Evolutionary conservation across 2,113 vertebrate species (phyloP), one percentile per base, ranked within the genome.

Genomic region (Poeciliopsis retropinna): DNA sequence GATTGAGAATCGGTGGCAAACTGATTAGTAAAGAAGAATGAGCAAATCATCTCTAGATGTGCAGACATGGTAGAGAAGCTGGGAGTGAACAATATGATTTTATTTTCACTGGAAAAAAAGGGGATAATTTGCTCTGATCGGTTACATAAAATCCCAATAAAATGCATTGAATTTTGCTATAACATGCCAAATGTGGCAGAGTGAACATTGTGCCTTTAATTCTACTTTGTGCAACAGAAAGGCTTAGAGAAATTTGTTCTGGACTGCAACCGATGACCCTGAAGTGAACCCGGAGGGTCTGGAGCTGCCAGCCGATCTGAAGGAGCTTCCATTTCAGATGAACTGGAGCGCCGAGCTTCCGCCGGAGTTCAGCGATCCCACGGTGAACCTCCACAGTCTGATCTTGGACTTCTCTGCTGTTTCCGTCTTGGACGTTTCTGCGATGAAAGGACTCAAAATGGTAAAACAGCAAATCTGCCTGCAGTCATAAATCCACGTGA

Each of bases 331-430:
- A 4, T 73, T 96, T 76, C 88, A 73, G 75, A 91, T 97, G 47
- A 91, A 96, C 85, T 97, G 96, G 97, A 90, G 80, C 0, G 54
- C 85, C 0, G 84, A 94, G 3, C 93, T 97, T 27, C 96, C 96
- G 4, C 61, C 80, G 0, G 87, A 87, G 79, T 93, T 97, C 28
- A 67, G 0, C 0, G 94, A 97, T 69, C 97, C 97, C 60, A 94
- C 3, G 70, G 88, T 98, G 28, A 82, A 94, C 70, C 65, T 96
- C 64, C 97, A 98, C 85, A 98, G 97, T 86, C 84, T 98, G 63
- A 87, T 98, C 76, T 92, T 98, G 30, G 97, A 99, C 73, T 98
- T 99, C 84, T 95, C 96, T 72, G 95, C 96, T 1, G 97, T 99
- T 57, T 96, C 97, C 3, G 98, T 97, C 86, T 89, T 98, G 0